Evolutionary conservation across 1,140 invertebrate genomes (phyloP).

Genomic region (Drosophila ficusphila): DNA sequence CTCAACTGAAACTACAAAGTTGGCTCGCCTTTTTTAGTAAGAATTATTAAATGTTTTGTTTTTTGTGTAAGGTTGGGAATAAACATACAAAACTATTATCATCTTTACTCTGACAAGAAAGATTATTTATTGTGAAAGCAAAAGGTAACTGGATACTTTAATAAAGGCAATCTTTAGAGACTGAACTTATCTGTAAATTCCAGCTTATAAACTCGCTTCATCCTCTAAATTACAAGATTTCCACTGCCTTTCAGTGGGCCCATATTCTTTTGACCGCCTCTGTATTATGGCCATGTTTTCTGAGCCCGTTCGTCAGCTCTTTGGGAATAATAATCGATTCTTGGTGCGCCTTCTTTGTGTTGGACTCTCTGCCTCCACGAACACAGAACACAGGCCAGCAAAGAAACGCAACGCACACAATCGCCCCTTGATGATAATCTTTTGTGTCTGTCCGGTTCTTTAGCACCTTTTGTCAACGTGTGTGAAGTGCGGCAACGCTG

Average conservation of each 20-base stretch:
- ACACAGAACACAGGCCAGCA: neutral
- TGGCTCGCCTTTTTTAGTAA: too few species aligned
- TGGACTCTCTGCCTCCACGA: slow-evolving; percentile 26
- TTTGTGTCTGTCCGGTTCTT: slow-evolving; percentile 67
- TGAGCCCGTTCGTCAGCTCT: slow-evolving; percentile 41
- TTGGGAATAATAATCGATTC: slow-evolving; percentile 76
- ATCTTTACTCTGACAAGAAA: too few species aligned
- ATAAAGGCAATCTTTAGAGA: too few species aligned
- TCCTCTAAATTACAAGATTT: slow-evolving; percentile 3
- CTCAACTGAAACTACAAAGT: too few species aligned
- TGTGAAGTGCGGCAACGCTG: slow-evolving; percentile 64
- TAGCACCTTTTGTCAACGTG: slow-evolving; percentile 76
- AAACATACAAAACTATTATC: too few species aligned
- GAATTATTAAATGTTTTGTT: too few species aligned
- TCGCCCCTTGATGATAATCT: slow-evolving; percentile 66
- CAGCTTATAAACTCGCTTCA: neutral
- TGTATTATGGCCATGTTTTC: slow-evolving; percentile 42
- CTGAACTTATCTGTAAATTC: too few species aligned
- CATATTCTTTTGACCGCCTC: slow-evolving; percentile 8
- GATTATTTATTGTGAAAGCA: too few species aligned
- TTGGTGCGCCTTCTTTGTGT: slow-evolving; percentile 46
- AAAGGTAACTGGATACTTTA: too few species aligned
- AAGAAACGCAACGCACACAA: slow-evolving; percentile 19
- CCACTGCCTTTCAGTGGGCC: neutral
- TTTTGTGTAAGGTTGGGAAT: too few species aligned